Evolutionary conservation across 1,140 invertebrate species (phyloP).

Genomic region (Leguminivora glycinivorella): DNA sequence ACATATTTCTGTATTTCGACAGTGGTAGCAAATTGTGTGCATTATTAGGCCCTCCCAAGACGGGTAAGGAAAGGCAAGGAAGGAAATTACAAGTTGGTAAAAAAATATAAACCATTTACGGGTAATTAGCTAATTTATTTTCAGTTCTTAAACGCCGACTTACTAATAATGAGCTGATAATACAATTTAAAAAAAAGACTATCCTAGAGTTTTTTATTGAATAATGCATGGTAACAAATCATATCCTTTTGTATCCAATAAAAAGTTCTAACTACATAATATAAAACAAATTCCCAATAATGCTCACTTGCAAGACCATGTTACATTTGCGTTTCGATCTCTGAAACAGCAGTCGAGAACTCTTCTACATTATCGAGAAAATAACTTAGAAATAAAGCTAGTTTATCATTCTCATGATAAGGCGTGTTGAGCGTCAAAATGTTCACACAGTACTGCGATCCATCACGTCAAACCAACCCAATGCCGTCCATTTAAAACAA

Average conservation of each 20-base stretch:
- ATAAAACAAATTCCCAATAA: constrained; percentile 69
- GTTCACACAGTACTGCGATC: neutral
- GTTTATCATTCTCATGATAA: constrained; percentile 60
- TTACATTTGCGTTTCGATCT: constrained; percentile 10
- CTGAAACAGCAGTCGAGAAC: neutral
- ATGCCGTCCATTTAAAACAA: neutral
- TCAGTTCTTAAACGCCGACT: constrained; percentile 79
- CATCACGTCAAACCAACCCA: neutral
- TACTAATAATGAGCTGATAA: constrained; percentile 78
- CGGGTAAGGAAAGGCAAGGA: neutral
- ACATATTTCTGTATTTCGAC: no score
- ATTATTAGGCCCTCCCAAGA: no score
- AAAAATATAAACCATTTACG: constrained; percentile 51
- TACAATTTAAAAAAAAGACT: constrained; percentile 77
- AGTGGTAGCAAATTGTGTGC: no score
- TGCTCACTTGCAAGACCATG: constrained; percentile 36
- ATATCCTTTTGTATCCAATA: constrained; percentile 74
- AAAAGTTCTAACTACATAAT: constrained; percentile 69
- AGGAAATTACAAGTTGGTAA: constrained; percentile 27
- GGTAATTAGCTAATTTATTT: constrained; percentile 78
- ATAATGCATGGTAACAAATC: constrained; percentile 78
- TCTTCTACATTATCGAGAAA: constrained; percentile 55
- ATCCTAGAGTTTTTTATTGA: constrained; percentile 73
- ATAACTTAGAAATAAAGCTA: constrained; percentile 77
- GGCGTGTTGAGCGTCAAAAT: constrained; percentile 39